Conservation (phyloP, 2,113 vertebrate genomes). For the Xiphias gladius region DNA sequence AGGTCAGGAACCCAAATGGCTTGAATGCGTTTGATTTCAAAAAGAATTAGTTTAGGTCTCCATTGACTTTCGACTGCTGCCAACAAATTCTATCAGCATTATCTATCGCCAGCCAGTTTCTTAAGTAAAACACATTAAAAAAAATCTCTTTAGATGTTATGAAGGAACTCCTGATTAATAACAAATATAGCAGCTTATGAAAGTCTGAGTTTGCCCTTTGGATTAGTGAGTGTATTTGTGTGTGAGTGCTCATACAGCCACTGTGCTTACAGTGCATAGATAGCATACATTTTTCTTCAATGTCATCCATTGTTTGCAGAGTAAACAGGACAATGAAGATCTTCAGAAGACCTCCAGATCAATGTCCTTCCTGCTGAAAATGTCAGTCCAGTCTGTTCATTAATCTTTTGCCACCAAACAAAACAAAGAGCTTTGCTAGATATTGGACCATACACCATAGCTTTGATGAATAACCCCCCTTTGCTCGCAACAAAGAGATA, state of each 20-base stretch:
- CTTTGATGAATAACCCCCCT: constrained; percentile 73
- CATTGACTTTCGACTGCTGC: constrained; percentile 20
- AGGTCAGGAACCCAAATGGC: constrained; percentile 57
- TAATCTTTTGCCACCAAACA: constrained; percentile 77
- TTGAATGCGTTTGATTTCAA: constrained; percentile 43
- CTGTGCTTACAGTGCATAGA: constrained; percentile 19
- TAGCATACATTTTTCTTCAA: constrained; percentile 45
- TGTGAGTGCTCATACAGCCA: not conserved
- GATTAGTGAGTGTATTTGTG: constrained; percentile 33
- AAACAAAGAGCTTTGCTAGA: constrained; percentile 75
- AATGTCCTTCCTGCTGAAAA: constrained; percentile 79
- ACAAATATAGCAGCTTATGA: constrained; percentile 50
- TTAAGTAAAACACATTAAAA: constrained; percentile 9
- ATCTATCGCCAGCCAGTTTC: constrained; percentile 34
- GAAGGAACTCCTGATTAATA: constrained; percentile 52
- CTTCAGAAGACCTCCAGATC: constrained; percentile 73
- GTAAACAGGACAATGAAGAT: constrained; percentile 76
- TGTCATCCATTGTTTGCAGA: constrained; percentile 66
- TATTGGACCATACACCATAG: constrained; percentile 58
- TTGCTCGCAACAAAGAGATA: constrained; percentile 63
- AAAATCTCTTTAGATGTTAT: constrained; percentile 19
- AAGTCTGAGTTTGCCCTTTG: constrained; percentile 50
- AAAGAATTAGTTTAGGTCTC: constrained; percentile 65
- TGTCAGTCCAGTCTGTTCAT: constrained; percentile 78
- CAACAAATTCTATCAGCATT: constrained; percentile 36